Evolutionary conservation across 2,113 vertebrate genomes (phyloP).

Genomic region (Phalacrocorax carbo): DNA sequence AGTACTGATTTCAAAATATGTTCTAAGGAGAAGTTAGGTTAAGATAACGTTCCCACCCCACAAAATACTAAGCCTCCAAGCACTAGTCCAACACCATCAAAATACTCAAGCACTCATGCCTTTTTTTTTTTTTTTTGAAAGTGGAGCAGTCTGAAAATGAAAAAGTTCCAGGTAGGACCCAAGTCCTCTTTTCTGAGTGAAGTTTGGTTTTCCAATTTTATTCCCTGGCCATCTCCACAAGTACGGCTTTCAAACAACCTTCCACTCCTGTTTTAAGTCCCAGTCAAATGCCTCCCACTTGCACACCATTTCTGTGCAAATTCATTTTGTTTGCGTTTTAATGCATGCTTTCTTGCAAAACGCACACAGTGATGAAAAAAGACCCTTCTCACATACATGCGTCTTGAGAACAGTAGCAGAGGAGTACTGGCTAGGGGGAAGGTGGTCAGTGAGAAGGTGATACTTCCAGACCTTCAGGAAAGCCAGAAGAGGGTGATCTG

Average conservation of each 20-base stretch:
- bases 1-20: neutral
- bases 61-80: neutral
- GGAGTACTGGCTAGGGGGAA: neutral
- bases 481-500: neutral
- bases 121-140: neutral
- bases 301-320: neutral
- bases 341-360: neutral
- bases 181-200: neutral
- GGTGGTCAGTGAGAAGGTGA: neutral
- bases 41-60: constrained; percentile 31
- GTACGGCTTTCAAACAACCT: neutral
- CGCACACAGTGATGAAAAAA: neutral
- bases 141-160: neutral
- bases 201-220: neutral
- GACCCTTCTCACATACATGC: neutral
- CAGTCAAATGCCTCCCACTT: neutral
- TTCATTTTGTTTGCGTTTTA: neutral
- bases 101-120: neutral
- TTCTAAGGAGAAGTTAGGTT: neutral
- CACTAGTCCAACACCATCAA: neutral
- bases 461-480: neutral
- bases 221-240: neutral
- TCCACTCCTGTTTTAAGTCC: neutral
- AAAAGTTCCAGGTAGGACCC: neutral
- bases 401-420: neutral